Conservation (phyloP, 2,888 invertebrate genomes). For the Melanophora roralis region DNA sequence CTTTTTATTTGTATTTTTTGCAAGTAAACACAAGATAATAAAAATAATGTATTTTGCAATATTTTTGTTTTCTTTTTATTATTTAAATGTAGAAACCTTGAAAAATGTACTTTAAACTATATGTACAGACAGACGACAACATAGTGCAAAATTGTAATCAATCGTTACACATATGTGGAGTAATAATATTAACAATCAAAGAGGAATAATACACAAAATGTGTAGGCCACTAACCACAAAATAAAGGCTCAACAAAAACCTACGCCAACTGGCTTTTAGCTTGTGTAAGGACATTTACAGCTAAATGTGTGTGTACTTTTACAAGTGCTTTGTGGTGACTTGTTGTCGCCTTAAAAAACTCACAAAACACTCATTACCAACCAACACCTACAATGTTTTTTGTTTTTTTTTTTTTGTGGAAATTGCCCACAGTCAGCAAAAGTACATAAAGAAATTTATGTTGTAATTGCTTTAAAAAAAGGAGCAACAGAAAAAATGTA, state of each 20-base stretch:
- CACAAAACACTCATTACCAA: background rate
- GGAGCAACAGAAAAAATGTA: background rate
- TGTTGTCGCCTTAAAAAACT: constrained; percentile 15
- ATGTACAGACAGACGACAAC: background rate
- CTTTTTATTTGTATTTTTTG: background rate
- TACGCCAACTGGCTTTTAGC: constrained; percentile 3
- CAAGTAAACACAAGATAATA: no score
- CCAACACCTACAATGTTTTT: background rate
- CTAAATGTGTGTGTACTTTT: constrained; percentile 15
- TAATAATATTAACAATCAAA: constrained; percentile 40
- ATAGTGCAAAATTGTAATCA: constrained; percentile 44
- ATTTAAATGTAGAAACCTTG: no score
- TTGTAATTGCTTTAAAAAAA: constrained; percentile 7
- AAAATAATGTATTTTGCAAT: no score
- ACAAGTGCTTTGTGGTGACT: background rate
- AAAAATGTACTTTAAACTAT: no score
- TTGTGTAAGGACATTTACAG: constrained; percentile 37
- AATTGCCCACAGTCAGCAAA: background rate
- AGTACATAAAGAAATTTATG: constrained; percentile 2
- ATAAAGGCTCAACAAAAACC: constrained; percentile 28
- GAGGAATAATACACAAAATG: constrained; percentile 28
- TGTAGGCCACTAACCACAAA: constrained; percentile 33
- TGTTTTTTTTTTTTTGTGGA: constrained; percentile 1
- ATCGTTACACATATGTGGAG: constrained; percentile 39
- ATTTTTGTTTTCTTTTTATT: no score